Conservation (phyloP, 2,888 invertebrate species). For the Cryptocephalus moraei region DNA sequence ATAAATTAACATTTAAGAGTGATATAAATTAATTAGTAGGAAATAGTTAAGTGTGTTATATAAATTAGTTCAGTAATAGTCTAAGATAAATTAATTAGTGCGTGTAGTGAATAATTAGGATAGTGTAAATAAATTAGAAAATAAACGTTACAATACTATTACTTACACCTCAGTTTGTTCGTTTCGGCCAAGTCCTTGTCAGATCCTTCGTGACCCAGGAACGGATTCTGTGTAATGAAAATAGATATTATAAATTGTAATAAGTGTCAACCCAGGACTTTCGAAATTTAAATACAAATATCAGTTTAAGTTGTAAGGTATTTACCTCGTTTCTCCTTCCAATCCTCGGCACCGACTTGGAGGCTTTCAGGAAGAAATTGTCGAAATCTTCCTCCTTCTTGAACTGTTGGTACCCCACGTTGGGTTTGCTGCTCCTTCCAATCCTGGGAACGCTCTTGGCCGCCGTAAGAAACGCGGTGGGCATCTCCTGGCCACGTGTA, state of each 20-base stretch:
- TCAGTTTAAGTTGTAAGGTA: neutral
- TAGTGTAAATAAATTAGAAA: too few species aligned
- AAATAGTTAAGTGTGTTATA: too few species aligned
- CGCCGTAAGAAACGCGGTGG: slow-evolving; percentile 28
- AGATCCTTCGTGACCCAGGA: neutral
- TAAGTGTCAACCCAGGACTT: neutral
- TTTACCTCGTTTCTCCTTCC: slow-evolving; percentile 33
- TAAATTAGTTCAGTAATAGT: too few species aligned
- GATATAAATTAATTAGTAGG: too few species aligned
- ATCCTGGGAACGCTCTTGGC: slow-evolving; percentile 35
- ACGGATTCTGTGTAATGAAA: neutral
- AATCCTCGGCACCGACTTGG: slow-evolving; percentile 41
- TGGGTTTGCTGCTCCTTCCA: slow-evolving; percentile 25
- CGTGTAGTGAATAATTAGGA: too few species aligned
- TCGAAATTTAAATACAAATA: neutral
- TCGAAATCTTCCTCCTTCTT: slow-evolving; percentile 15
- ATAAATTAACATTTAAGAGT: too few species aligned
- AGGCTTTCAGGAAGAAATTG: slow-evolving; percentile 40
- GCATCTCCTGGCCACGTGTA: slow-evolving; percentile 4
- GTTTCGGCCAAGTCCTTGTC: neutral
- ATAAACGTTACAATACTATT: neutral
- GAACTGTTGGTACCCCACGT: slow-evolving; percentile 27
- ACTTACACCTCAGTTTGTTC: neutral
- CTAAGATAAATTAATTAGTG: too few species aligned
- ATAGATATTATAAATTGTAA: neutral